Evolutionary conservation across 2,888 invertebrate genomes (phyloP), one percentile per base, ranked within the genome.

Genomic region (Eilema caniola): DNA sequence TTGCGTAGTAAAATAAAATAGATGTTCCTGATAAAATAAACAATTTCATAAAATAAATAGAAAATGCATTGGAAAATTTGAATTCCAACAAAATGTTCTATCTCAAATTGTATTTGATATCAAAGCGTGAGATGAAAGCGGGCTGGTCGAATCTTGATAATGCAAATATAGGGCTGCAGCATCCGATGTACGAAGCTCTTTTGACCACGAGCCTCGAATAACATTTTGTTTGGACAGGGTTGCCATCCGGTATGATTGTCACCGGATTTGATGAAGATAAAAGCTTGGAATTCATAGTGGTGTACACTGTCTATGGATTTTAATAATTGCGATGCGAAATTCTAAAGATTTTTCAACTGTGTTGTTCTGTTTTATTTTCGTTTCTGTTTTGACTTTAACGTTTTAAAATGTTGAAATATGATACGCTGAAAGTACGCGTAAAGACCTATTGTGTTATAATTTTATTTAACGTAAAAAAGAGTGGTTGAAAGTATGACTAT

Each of bases 101-200:
- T 89, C 85, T 85, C 88, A 93, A 92, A 92, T 93, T 92, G 92
- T 92, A 93, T 92, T 93, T 90, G 90, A 92, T 92, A 93, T 89
- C 86, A 89, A 90, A 90, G 88, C 88, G 89, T 88, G 90, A 90
- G 89, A 90, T 93, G 90, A 91, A 90, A 92, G 88, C 86, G 89
- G 87, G 87, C 90, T 87, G 89, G 88, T 87, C 86, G 87, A 90
- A 90, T 91, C 90, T 88, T 89, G 92, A 91, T 93, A 92, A 93
- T 92, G 92, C 89, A 91, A 90, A 92, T 90, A 90, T 84, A 84
- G 80, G 81, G 78, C 73, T 82, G 85, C 85, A 82, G 68, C 82
- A 81, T 74, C 81, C 85, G 80, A 82, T 82, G 83, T 85, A 81
- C 82, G 81, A 77, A 84, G 86, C 88, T 86, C 88, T 90, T 89